These are phyloP conservation scores for Amazona finschi DNA, from an alignment of 2,797 vertebrate species.

Conservation along the genomic window DNA sequence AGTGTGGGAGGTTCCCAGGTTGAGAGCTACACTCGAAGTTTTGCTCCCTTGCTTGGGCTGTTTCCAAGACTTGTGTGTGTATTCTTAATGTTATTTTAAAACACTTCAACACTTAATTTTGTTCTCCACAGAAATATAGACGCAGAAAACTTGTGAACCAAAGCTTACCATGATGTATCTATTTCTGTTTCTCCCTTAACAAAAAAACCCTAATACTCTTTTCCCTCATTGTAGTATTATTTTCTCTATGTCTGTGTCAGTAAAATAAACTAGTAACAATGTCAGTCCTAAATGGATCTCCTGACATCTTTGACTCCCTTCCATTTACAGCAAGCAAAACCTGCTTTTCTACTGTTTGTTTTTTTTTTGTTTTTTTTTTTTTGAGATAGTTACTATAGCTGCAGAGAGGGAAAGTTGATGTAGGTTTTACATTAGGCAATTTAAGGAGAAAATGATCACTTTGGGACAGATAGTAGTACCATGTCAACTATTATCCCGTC, in stretches of 20 bases:
- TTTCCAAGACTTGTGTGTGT: not conserved
- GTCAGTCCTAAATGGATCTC: constrained; percentile 28
- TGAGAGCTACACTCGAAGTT: constrained; percentile 1
- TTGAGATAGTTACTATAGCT: constrained; percentile 3
- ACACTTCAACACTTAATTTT: constrained; percentile 36
- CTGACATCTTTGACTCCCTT: constrained; percentile 18
- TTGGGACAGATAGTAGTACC: constrained; percentile 55
- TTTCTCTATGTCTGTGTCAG: constrained; percentile 17
- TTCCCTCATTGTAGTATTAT: not conserved
- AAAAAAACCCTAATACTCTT: not conserved
- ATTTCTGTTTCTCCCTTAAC: not conserved
- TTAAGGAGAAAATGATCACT: constrained; percentile 54
- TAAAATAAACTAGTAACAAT: constrained; percentile 34
- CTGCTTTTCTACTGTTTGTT: constrained; percentile 39
- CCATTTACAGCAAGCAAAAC: constrained; percentile 9
- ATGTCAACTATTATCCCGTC: constrained; percentile 54
- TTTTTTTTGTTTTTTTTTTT: not conserved
- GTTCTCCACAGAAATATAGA: not conserved
- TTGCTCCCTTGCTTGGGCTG: not conserved
- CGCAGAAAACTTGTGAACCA: not conserved
- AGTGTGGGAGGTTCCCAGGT: constrained; percentile 38
- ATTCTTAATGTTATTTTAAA: constrained; percentile 1
- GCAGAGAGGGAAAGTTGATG: constrained; percentile 32
- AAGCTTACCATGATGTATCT: not conserved
- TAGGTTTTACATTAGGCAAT: constrained; percentile 51